Evolutionary conservation across 1,140 invertebrate species (phyloP), one percentile per base, ranked within the genome.

Genomic region (Riptortus pedestris): DNA sequence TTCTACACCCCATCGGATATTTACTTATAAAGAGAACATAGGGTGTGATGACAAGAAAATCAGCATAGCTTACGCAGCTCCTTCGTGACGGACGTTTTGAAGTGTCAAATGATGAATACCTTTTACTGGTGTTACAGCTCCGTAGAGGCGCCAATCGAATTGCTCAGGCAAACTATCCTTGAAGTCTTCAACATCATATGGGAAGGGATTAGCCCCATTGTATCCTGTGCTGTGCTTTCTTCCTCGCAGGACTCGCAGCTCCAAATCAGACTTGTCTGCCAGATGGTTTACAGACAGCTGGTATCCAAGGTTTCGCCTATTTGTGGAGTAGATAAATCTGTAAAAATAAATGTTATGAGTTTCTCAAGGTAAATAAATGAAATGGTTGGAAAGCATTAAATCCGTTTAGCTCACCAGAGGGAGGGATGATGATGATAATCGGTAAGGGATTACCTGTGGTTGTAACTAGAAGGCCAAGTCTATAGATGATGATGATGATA

Each of bases 61-160:
- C n/a, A n/a, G n/a, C n/a, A n/a, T n/a, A n/a, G n/a, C n/a, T n/a
- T n/a, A n/a, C n/a, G n/a, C n/a, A n/a, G n/a, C n/a, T n/a, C n/a
- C n/a, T n/a, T n/a, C n/a, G n/a, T n/a, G n/a, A n/a, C n/a, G n/a
- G n/a, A n/a, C n/a, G n/a, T n/a, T n/a, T n/a, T n/a, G n/a, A n/a
- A n/a, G n/a, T n/a, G n/a, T n/a, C n/a, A n/a, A n/a, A n/a, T 38
- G 5, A 38, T 38, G 14, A 5, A 16, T 75, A 88, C 87, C 85
- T 82, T 95, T 96, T 0, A 96, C 88, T 0, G 93, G 93, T 1
- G 91, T 96, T 0, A 97, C 93, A 68, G 93, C 94, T 31, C 91
- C 93, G 72, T 81, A 85, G 1, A 96, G 73, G 70, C 93, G 84
- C 94, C 94, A 97, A 77, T 97, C 93, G 66, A 87, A 79, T 69